Percentiles rank a stretch among this genome's conserved stretches.
Evolutionary conservation across 2,113 vertebrate genomes (phyloP).

Genomic region (Rhea pennata): DNA sequence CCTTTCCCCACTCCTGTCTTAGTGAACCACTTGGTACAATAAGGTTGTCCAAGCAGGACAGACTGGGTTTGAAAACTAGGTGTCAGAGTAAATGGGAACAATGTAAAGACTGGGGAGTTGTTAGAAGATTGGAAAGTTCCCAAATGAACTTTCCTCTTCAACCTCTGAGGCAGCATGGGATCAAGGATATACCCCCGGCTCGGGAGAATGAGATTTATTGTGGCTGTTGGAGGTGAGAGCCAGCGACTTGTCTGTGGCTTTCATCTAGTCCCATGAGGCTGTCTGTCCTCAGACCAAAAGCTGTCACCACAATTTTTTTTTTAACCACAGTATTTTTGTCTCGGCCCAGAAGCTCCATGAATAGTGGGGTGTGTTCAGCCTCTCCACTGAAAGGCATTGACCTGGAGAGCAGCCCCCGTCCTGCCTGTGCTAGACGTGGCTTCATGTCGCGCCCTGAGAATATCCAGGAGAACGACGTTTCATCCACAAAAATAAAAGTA

Average conservation of each 20-base stretch:
- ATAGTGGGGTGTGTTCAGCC: background rate
- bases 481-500: slow-evolving; percentile 1
- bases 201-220: background rate
- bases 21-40: background rate
- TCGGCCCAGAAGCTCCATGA: background rate
- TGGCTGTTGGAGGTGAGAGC: background rate
- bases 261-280: background rate
- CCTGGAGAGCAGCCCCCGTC: background rate
- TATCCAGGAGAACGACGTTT: background rate
- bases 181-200: background rate
- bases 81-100: background rate
- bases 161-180: background rate
- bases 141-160: background rate
- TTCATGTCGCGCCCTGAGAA: background rate
- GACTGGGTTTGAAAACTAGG: background rate
- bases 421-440: background rate
- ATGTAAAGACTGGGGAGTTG: background rate
- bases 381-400: background rate
- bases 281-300: background rate
- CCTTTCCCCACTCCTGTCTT: background rate
- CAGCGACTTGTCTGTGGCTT: background rate
- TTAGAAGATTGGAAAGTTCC: background rate
- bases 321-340: background rate
- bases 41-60: background rate
- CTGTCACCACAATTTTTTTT: background rate